Conservation (phyloP, 2,797 vertebrate genomes). For the Chaunax sp. region DNA sequence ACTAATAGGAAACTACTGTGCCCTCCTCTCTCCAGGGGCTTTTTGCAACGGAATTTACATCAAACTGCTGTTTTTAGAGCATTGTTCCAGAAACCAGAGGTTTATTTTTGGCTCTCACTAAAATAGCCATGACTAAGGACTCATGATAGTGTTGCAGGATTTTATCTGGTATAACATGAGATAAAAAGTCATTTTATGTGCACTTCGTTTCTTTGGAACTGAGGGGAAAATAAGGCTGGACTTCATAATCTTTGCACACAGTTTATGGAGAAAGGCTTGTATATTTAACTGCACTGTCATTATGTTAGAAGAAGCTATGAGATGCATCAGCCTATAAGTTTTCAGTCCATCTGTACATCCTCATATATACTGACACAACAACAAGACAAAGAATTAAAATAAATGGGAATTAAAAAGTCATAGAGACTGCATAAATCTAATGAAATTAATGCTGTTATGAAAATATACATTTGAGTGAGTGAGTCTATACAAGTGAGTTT, state of each 20-base stretch:
- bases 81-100: neutral
- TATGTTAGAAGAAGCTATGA: neutral
- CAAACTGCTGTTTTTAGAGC: conserved; percentile 48
- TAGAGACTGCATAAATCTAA: rapidly evolving
- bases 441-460: neutral
- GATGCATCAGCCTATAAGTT: too few relatives aligned
- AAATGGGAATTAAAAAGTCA: too few relatives aligned
- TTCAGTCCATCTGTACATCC: too few relatives aligned
- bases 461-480: too few relatives aligned
- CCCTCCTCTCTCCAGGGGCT: too few relatives aligned
- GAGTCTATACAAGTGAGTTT: too few relatives aligned
- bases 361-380: too few relatives aligned
- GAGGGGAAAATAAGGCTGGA: neutral
- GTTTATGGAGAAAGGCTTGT: too few relatives aligned
- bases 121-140: conserved; percentile 35
- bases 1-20: too few relatives aligned
- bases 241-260: neutral
- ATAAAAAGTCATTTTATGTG: neutral
- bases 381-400: too few relatives aligned
- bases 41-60: conserved; percentile 41
- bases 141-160: neutral
- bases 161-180: neutral
- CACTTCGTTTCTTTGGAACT: neutral
- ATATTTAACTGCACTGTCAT: too few relatives aligned
- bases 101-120: conserved; percentile 34